Base-by-base conservation (phyloP, 2,888 invertebrate species). In the Polydrusus pterygomalis region DNA sequence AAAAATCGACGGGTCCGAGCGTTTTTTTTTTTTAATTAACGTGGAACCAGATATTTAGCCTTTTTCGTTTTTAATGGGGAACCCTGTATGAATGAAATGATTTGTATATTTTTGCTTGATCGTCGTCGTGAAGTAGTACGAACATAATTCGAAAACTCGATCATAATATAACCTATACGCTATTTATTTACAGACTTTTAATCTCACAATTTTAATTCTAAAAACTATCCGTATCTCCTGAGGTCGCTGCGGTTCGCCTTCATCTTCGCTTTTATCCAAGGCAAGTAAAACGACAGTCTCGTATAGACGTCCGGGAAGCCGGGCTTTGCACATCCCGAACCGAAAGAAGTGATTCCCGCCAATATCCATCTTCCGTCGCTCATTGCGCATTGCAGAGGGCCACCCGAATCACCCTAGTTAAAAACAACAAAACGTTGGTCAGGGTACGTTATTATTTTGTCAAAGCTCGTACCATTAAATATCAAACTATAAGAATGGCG, bases 241-340 rank as follows among this genome's bases (percentile, higher is more conserved):
- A 75, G 65, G 34, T 75, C 70, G 45, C 74, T 74, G n/a, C 77
- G 20, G 20, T 78, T 70, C 10, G 70, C 67, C 54, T 81, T 83
- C 30, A 84, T 87, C 78, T 88, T 88, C 38, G 87, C 82, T 75
- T 83, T 87, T 75, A 97, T 96, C 97, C 97, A 97, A 30, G 94
- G 92, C 62, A 96, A 89, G 84, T 96, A 97, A 85, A 94, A 93
- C 0, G 94, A 94, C 9, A 96, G 91, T 82, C 94, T 91, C 0
- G 96, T 96, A 85, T 96, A 97, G 0, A 96, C 96, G 83, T 97
- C 97, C 0, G 96, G 96, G 77, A 93, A 96, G 0, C 96, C 96
- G 18, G 95, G 93, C 76, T 95, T 91, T 0, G 96, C 96, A 86
- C 97, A 97, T 51, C 97, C 97, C 0, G 96, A 96, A 0, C 97